Percentiles rank a stretch among this genome's conserved stretches.
Evolutionary conservation across 2,113 vertebrate species (phyloP).

Genomic region (Mionectes macconnelli): DNA sequence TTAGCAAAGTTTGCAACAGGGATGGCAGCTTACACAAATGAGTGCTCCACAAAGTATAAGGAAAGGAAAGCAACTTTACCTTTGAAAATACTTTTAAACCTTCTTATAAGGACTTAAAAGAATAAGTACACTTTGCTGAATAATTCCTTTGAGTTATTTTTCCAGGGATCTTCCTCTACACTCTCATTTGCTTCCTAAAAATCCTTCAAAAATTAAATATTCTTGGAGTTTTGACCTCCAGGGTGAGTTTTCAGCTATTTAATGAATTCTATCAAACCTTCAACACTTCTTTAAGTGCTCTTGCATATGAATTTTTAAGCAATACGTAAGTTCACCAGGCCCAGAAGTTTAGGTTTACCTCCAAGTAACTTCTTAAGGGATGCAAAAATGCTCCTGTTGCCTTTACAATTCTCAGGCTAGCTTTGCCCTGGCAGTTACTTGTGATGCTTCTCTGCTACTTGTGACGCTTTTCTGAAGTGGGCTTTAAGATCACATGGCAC

Average conservation of each 20-base stretch:
- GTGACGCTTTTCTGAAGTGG: constrained; percentile 1
- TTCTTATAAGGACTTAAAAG: not conserved
- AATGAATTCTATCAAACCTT: not conserved
- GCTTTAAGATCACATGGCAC: constrained; percentile 73
- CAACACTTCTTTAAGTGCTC: not conserved
- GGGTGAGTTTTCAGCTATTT: not conserved
- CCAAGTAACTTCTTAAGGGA: not conserved
- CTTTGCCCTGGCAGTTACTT: not conserved
- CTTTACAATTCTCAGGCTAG: not conserved
- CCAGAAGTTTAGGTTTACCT: not conserved
- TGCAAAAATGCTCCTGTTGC: not conserved
- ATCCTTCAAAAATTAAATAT: not conserved
- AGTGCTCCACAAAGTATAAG: not conserved
- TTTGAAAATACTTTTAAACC: not conserved
- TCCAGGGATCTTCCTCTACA: not conserved
- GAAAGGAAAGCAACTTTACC: not conserved
- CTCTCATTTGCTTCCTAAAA: not conserved
- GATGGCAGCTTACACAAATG: not conserved
- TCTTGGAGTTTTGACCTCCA: not conserved
- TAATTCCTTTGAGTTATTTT: not conserved
- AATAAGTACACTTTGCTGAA: not conserved
- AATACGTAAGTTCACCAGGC: rapidly evolving
- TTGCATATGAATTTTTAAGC: not conserved
- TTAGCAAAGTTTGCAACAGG: not conserved
- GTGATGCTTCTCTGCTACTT: not conserved